Evolutionary conservation across 2,797 vertebrate species (phyloP).

Genomic region (Mormyrus proboscirostris): DNA sequence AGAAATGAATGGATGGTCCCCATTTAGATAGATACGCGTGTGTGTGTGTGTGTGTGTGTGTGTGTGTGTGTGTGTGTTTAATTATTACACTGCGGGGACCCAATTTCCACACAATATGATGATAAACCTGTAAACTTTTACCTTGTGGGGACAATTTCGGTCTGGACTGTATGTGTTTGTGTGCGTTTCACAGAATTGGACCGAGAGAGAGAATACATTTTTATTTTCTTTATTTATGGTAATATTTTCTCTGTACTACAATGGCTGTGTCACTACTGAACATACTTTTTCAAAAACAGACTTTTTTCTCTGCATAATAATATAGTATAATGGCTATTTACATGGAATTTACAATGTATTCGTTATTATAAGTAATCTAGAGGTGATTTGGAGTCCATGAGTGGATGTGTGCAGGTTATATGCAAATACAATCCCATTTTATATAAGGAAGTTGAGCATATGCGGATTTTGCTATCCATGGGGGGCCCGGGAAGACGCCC

Average conservation of each 20-base stretch:
- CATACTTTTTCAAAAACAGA: not conserved
- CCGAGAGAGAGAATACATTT: not conserved
- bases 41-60: not conserved
- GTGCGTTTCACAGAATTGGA: not conserved
- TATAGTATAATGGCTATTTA: not conserved
- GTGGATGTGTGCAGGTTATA: not conserved
- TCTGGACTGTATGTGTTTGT: not conserved
- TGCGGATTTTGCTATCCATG: not conserved
- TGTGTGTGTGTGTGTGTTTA: not conserved
- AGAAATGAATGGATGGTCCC: not conserved
- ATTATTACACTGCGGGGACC: not conserved
- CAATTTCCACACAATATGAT: not conserved
- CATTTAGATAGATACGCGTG: not conserved
- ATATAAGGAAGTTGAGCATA: not conserved
- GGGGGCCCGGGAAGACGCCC: not conserved
- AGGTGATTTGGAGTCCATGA: not conserved
- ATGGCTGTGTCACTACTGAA: not conserved
- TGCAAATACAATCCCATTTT: not conserved
- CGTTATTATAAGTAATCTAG: not conserved
- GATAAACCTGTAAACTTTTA: not conserved
- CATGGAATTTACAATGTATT: not conserved
- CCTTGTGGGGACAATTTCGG: not conserved
- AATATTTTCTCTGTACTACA: not conserved
- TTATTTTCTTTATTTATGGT: not conserved
- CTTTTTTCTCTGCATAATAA: not conserved